Evolutionary conservation across 2,113 vertebrate genomes (phyloP).

Genomic region (Apeltes quadracus): DNA sequence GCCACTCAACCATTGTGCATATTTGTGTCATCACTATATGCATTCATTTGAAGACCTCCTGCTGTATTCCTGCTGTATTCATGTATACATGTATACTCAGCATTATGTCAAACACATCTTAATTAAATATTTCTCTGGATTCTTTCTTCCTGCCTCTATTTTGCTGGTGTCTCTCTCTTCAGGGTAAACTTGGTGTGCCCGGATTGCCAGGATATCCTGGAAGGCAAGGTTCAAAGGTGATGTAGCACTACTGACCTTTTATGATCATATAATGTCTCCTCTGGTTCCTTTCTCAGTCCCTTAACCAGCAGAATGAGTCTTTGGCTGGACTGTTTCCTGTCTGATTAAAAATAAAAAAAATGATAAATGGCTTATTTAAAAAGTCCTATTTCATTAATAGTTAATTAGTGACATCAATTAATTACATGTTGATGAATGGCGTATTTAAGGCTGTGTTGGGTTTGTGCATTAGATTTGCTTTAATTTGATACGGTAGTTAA

Average conservation of each 20-base stretch:
- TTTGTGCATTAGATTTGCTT: constrained; percentile 74
- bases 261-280: constrained; percentile 35
- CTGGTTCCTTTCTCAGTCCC: constrained; percentile 28
- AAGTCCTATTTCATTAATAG: constrained; percentile 78
- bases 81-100: constrained; percentile 25
- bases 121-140: background rate
- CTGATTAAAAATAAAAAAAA: constrained; percentile 73
- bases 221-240: constrained; percentile 77
- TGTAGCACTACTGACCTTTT: constrained; percentile 37
- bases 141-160: background rate
- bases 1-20: background rate
- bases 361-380: constrained; percentile 75
- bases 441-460: constrained; percentile 72
- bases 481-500: constrained; percentile 79
- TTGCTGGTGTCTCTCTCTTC: constrained; percentile 9
- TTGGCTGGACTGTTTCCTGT: constrained; percentile 55
- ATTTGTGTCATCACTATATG: constrained; percentile 20
- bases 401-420: constrained; percentile 75
- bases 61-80: constrained; percentile 21
- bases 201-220: constrained; percentile 78
- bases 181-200: constrained; percentile 76
- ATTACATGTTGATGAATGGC: constrained; percentile 76
- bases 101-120: constrained; percentile 15
- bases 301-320: constrained; percentile 45
- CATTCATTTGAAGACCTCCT: constrained; percentile 23